These are phyloP conservation scores for Siniperca undulata DNA, from an alignment of 2,797 vertebrate genomes.

Conservation along the genomic window DNA sequence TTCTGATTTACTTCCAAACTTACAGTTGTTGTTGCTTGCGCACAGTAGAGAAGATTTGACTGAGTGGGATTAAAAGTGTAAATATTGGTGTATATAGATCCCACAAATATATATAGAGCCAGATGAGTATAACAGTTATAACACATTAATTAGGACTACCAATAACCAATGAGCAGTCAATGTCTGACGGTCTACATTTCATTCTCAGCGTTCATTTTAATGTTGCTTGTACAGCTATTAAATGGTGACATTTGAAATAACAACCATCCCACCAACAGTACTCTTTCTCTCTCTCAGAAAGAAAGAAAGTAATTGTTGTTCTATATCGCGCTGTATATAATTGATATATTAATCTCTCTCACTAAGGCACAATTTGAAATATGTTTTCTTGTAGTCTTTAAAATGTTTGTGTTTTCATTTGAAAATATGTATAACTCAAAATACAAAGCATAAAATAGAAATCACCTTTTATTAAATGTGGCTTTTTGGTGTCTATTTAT, in stretches of 20 bases:
- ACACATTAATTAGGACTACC: conserved; percentile 35
- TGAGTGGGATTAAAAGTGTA: conserved; percentile 44
- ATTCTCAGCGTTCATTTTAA: conserved; percentile 51
- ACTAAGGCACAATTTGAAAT: conserved; percentile 88
- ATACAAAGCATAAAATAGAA: conserved; percentile 83
- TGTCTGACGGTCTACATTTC: conserved; percentile 38
- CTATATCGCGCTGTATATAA: conserved; percentile 92
- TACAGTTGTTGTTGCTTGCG: conserved; percentile 44
- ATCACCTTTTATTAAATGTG: conserved; percentile 77
- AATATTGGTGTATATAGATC: conserved; percentile 65
- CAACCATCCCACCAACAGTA: conserved; percentile 63
- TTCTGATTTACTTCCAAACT: conserved; percentile 55
- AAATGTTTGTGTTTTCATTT: conserved; percentile 90
- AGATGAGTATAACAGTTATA: conserved; percentile 46
- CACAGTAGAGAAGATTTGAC: conserved; percentile 32
- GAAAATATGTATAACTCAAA: conserved; percentile 90
- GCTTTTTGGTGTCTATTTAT: conserved; percentile 63
- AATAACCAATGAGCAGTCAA: conserved; percentile 33
- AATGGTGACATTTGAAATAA: conserved; percentile 60
- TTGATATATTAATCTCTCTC: conserved; percentile 88
- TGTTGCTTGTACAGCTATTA: conserved; percentile 63
- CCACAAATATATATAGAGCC: conserved; percentile 46
- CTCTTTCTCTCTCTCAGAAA: conserved; percentile 43
- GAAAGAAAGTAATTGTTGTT: conserved; percentile 82
- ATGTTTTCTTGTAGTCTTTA: conserved; percentile 88